Evolutionary conservation across 2,113 vertebrate species (phyloP).

Genomic region (Cavia porcellus): DNA sequence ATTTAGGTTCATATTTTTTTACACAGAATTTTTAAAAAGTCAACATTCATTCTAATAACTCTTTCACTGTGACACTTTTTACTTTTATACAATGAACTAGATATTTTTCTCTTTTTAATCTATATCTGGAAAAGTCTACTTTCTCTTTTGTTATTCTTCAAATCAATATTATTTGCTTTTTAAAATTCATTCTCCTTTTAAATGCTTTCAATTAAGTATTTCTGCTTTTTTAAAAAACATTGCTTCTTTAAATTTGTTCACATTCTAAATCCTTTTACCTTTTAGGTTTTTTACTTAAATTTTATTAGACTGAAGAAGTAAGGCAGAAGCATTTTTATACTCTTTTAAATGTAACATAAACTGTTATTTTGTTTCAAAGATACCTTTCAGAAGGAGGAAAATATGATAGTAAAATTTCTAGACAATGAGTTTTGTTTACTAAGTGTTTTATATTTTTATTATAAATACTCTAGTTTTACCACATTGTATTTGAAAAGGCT

Average conservation of each 20-base stretch:
- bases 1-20: neutral
- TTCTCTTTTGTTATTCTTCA: neutral
- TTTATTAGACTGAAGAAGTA: neutral
- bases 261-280: neutral
- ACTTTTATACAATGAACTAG: neutral
- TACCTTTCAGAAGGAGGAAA: neutral
- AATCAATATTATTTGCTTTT: neutral
- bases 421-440: neutral
- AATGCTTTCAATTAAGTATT: slow-evolving; percentile 15
- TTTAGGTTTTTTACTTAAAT: neutral
- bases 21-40: neutral
- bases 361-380: neutral
- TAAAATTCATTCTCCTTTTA: neutral
- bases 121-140: neutral
- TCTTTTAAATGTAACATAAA: neutral
- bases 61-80: neutral
- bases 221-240: neutral
- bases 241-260: neutral
- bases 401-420: neutral
- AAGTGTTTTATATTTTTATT: neutral
- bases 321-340: neutral
- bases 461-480: neutral
- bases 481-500: neutral
- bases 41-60: neutral
- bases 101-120: neutral